A percentile compares a stretch with the other conserved stretches of the same genome.
Evolutionary conservation across 2,888 invertebrate genomes (phyloP).

Genomic region (Drosophila planitibia): DNA sequence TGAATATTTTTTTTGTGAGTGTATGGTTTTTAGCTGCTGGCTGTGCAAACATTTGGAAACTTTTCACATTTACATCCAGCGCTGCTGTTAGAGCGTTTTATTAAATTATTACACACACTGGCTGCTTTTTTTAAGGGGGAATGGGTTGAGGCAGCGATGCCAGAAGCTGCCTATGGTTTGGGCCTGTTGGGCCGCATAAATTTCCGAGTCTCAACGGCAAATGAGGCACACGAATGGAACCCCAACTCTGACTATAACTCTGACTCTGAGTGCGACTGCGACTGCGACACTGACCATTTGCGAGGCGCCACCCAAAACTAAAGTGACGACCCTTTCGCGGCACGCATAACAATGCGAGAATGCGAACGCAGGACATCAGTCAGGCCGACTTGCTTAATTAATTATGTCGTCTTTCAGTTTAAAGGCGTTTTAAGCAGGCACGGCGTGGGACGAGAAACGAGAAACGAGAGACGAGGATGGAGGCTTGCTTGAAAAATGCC

Average conservation of each 20-base stretch:
- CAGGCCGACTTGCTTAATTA: constrained; percentile 77
- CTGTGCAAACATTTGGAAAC: constrained; percentile 75
- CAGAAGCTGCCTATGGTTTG: constrained; percentile 43
- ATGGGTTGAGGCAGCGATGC: neutral
- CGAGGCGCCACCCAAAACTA: constrained; percentile 36
- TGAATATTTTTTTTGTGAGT: constrained; percentile 1
- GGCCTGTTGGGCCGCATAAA: constrained; percentile 69
- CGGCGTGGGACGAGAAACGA: neutral
- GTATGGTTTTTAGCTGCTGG: constrained; percentile 36
- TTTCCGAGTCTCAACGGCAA: constrained; percentile 66
- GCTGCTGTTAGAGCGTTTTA: constrained; percentile 76
- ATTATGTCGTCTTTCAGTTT: constrained; percentile 81
- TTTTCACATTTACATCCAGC: constrained; percentile 79
- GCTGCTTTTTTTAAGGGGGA: neutral
- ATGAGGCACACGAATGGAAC: constrained; percentile 61
- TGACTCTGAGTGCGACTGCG: neutral
- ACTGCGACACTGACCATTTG: constrained; percentile 45
- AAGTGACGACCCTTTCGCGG: constrained; percentile 65
- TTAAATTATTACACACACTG: constrained; percentile 72
- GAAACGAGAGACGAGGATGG: neutral
- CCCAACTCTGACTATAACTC: neutral
- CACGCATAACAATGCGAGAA: constrained; percentile 71
- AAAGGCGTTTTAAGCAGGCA: constrained; percentile 74
- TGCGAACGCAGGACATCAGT: constrained; percentile 65
- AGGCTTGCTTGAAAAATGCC: constrained; percentile 73